Base-by-base conservation (phyloP, 2,888 invertebrate genomes). In the Eustalomyia histrio region DNA sequence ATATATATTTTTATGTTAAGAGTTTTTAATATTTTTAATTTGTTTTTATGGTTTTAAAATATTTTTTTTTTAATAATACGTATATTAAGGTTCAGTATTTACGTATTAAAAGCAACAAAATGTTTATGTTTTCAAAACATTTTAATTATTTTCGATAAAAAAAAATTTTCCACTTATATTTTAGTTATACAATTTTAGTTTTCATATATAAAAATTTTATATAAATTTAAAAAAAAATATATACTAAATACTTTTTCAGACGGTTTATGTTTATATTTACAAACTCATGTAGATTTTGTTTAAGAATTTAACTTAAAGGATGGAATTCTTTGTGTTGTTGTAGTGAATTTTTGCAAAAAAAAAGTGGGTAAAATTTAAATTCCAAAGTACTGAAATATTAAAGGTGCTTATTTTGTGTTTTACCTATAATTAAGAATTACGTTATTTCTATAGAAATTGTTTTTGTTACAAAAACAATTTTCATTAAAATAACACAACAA, bases 231-330 rank as follows among this genome's bases (percentile, higher is more conserved):
- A 29, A 29, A 29, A 29, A 39, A 35, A 8, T 6, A 35, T 39
- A 39, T 39, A 12, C n/a, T n/a, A 47, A 47, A 47, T 47, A 47
- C 43, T 47, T 47, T 47, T 47, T n/a, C n/a, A 47, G 43, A 47
- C 43, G n/a, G 3, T 7, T n/a, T n/a, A 47, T n/a, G n/a, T 47
- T 47, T n/a, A 6, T 47, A 47, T 14, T 47, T 5, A 24, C 4
- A 39, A 12, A 39, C 12, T 6, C 29, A 47, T n/a, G 16, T 3
- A 39, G 43, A 47, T 3, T 47, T 47, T n/a, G 6, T 39, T 39
- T 14, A 5, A 47, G 4, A 47, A 7, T 47, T 47, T n/a, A 47
- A n/a, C n/a, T 14, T 47, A 47, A 9, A n/a, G 43, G 43, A 47
- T n/a, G n/a, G 43, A 47, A 47, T 43, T 43, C 4, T 43, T 43